These are phyloP conservation scores for Asarcornis scutulata DNA, from an alignment of 2,113 vertebrate genomes.

Conservation along the genomic window DNA sequence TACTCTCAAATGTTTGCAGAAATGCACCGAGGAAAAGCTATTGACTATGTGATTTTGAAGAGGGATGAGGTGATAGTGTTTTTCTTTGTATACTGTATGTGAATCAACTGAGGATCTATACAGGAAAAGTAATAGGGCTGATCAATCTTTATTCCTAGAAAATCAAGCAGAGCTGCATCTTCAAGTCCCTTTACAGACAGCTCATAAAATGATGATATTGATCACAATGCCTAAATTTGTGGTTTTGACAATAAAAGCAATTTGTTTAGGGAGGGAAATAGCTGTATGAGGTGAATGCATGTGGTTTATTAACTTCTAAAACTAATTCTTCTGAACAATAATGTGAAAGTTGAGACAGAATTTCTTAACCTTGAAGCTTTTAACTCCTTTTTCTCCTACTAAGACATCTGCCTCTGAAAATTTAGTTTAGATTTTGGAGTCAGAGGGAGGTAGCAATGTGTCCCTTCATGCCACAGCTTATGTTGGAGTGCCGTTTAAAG, in stretches of 20 bases:
- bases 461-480: neutral
- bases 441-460: neutral
- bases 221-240: slow-evolving; percentile 64
- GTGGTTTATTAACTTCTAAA: slow-evolving; percentile 45
- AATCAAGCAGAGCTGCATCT: slow-evolving; percentile 51
- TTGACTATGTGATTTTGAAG: slow-evolving; percentile 40
- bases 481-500: neutral
- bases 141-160: slow-evolving; percentile 72
- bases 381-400: neutral
- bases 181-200: slow-evolving; percentile 31
- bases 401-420: neutral
- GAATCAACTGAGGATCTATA: slow-evolving; percentile 20
- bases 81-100: neutral
- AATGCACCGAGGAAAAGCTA: neutral
- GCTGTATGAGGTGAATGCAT: neutral
- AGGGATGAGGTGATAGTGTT: neutral
- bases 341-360: neutral
- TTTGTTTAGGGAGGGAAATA: slow-evolving; percentile 56
- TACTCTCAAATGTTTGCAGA: neutral
- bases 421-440: neutral
- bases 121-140: neutral
- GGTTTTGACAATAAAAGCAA: slow-evolving; percentile 72
- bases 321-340: neutral
- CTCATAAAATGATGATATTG: slow-evolving; percentile 62
- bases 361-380: slow-evolving; percentile 11